phyloP scores from a whole-genome alignment of 2,888 invertebrate species.

The Catocala nupta region DNA sequence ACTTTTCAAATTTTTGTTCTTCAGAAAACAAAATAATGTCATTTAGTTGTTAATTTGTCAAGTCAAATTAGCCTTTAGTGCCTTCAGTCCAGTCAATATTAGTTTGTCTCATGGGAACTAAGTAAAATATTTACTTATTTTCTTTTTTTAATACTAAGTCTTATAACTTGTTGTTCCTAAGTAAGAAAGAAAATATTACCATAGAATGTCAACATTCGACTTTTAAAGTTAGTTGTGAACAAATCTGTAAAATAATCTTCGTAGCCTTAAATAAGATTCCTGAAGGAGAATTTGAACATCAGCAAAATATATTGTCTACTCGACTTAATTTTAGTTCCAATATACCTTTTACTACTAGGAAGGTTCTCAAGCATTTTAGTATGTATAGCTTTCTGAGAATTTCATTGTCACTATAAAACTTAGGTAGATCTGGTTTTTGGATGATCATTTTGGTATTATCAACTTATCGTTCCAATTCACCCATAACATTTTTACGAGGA shows the following conservation, averaged over 20 bases:
- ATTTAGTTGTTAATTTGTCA: no score
- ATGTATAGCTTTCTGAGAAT: slow-evolving; percentile 37
- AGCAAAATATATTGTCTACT: slow-evolving; percentile 27
- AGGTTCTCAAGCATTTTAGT: slow-evolving; percentile 24
- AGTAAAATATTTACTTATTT: no score
- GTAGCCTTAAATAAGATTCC: slow-evolving; percentile 20
- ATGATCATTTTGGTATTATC: slow-evolving; percentile 15
- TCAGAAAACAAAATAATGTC: no score
- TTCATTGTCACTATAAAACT: slow-evolving; percentile 36
- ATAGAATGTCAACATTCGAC: slow-evolving; percentile 1
- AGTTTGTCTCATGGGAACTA: no score
- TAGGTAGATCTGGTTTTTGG: slow-evolving; percentile 27
- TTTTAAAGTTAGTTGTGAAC: slow-evolving; percentile 32
- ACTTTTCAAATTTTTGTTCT: no score
- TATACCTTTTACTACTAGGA: slow-evolving; percentile 28
- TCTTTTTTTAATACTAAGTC: slow-evolving; percentile 7
- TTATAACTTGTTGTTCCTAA: slow-evolving; percentile 15
- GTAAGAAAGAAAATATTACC: no score
- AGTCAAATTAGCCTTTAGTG: no score
- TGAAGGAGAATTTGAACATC: slow-evolving; percentile 22
- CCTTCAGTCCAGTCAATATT: no score
- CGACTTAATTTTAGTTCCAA: slow-evolving; percentile 44
- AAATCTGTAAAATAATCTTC: slow-evolving; percentile 15
- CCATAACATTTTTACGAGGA: slow-evolving; percentile 33
- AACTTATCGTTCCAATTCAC: slow-evolving; percentile 19